Conservation (phyloP, 2,888 invertebrate genomes). For the Chydorus sphaericus region DNA sequence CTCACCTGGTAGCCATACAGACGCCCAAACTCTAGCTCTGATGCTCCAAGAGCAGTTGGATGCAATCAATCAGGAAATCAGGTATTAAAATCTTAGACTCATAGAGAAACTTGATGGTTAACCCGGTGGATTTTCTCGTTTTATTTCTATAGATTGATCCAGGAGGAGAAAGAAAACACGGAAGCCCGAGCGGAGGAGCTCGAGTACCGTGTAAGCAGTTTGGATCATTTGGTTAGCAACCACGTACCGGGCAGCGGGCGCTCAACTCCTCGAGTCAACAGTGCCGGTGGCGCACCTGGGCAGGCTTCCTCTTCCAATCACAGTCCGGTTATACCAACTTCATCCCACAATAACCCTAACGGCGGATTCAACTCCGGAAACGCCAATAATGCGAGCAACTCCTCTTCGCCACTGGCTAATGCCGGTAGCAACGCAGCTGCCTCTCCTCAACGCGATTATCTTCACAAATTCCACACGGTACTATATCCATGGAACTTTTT, state of each 20-base stretch:
- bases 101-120: neutral
- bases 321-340: constrained; percentile 47
- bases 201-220: constrained; percentile 87
- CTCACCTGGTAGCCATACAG: constrained; percentile 54
- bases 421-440: constrained; percentile 23
- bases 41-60: constrained; percentile 99
- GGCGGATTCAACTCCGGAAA: neutral
- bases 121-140: neutral
- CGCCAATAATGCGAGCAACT: neutral
- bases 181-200: constrained; percentile 94
- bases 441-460: constrained; percentile 64
- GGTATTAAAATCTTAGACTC: constrained; percentile 27
- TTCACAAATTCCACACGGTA: constrained; percentile 94
- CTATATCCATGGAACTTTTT: too few species aligned
- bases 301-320: constrained; percentile 52
- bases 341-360: constrained; percentile 53
- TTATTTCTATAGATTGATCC: constrained; percentile 36
- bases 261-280: constrained; percentile 30
- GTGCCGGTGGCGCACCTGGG: constrained; percentile 44
- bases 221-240: constrained; percentile 61
- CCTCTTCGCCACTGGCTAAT: constrained; percentile 36
- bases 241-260: constrained; percentile 12
- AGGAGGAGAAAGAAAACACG: constrained; percentile 93
- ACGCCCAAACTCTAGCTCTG: constrained; percentile 92
- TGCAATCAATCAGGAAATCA: constrained; percentile 98